Conservation (phyloP, 1,140 invertebrate genomes). For the Dolichoris vasculosae region DNA sequence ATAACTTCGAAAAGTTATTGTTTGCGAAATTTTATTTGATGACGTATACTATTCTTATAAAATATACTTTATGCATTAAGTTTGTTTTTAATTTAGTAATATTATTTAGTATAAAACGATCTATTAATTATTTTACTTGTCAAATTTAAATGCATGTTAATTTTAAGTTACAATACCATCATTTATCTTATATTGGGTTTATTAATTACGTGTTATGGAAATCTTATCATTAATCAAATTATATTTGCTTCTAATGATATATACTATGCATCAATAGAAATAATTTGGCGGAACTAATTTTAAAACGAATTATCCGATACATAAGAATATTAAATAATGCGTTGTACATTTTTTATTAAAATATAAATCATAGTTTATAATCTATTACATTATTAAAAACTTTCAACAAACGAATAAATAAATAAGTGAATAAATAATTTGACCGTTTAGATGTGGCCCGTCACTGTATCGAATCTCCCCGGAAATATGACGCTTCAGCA, state of each 20-base stretch:
- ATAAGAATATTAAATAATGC: too few species aligned
- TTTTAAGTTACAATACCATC: not conserved
- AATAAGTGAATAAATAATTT: not conserved
- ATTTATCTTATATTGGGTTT: not conserved
- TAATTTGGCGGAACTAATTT: not conserved
- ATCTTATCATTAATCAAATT: not conserved
- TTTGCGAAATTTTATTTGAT: not conserved
- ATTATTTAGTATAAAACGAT: not conserved
- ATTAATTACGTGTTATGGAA: not conserved
- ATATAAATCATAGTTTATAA: too few species aligned
- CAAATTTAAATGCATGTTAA: slow-evolving; percentile 31
- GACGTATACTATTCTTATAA: too few species aligned
- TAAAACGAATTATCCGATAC: not conserved
- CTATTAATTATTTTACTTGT: not conserved
- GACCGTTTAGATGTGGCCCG: slow-evolving; percentile 67
- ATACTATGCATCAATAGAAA: not conserved
- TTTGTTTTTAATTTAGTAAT: not conserved
- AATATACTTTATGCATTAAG: not conserved
- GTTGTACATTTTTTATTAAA: too few species aligned
- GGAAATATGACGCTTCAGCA: slow-evolving; percentile 39
- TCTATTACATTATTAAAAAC: too few species aligned
- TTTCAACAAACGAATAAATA: not conserved
- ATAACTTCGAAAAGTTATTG: not conserved
- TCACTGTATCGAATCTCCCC: slow-evolving; percentile 64
- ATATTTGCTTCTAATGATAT: not conserved